Base-by-base conservation (phyloP, 2,888 invertebrate species). In the Lepidochitona cinerea region DNA sequence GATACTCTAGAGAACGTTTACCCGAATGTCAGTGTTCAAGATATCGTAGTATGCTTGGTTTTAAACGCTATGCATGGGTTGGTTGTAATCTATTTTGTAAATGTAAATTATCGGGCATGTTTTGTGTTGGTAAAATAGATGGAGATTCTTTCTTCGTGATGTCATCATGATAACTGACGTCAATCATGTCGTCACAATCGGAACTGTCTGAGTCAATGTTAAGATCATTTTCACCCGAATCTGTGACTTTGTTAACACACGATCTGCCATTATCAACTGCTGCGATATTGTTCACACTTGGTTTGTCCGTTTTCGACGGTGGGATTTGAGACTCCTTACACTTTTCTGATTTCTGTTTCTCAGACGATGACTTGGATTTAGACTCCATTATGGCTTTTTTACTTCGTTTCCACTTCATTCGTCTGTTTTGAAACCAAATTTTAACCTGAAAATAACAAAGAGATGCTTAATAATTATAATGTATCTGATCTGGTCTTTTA, bases 331-430 rank as follows among this genome's bases (percentile, higher is more conserved):
- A 26, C 32, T 59, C 59, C 29, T 59, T 59, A 36, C 14, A 18
- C 12, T 35, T 66, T 14, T 66, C 66, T 35, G 14, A 35, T 37
- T 37, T 66, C 36, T 32, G 12, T 66, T 66, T 66, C 23, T 66
- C 37, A 23, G 52, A 23, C 37, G 68, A 59, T 26, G 53, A 14
- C 59, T 78, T 78, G 0, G 70, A 29, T 65, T 80, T 83, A 5
- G 80, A 74, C 49, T 85, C 87, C 54, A 84, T 96, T 89, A 96
- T 96, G 0, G 97, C 96, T 88, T 98, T 98, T 93, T 98, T 98
- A 80, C 97, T 97, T 14, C 99, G 93, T 90, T 99, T 99, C 97
- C 98, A 98, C 90, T 98, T 98, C 98, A 98, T 98, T 84, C 98
- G 94, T 68, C 98, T 93, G 91, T 98, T 98, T 93, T 99, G 98